phyloP scores from a whole-genome alignment of 2,888 invertebrate species.

The Biston stratarius region DNA sequence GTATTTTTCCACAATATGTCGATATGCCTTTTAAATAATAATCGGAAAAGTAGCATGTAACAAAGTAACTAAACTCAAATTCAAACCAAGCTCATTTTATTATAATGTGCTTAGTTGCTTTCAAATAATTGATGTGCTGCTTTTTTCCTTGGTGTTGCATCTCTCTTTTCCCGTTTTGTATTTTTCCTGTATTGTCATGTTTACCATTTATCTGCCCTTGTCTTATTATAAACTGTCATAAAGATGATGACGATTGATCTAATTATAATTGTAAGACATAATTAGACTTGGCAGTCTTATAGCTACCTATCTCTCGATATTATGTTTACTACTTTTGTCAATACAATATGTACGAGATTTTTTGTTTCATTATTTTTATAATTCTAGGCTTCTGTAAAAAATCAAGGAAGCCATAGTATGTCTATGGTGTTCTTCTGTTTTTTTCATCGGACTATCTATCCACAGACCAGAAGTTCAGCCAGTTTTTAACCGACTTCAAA shows the following conservation, averaged over 20 bases:
- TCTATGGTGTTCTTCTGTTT: no score
- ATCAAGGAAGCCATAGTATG: no score
- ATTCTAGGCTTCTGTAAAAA: no score
- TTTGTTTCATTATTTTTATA: no score
- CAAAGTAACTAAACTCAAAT: background rate
- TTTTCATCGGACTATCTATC: no score
- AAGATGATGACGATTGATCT: conserved; percentile 26
- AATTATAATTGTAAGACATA: no score
- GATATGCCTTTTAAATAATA: background rate
- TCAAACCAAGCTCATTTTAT: background rate
- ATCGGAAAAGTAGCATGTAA: background rate
- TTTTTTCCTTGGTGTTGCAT: conserved; percentile 42
- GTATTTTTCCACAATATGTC: background rate
- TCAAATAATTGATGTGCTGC: conserved; percentile 42
- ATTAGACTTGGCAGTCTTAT: no score
- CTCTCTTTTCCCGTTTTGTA: conserved; percentile 46
- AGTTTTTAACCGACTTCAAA: no score
- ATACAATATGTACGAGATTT: no score
- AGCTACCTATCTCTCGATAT: no score
- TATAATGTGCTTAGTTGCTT: background rate
- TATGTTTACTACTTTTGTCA: no score
- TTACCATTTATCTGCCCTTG: conserved; percentile 56
- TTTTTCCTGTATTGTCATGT: conserved; percentile 50
- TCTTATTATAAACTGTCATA: conserved; percentile 44
- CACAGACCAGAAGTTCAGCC: no score